Base-by-base conservation (phyloP, 1,140 invertebrate genomes). In the Drosophila ercepeae region DNA sequence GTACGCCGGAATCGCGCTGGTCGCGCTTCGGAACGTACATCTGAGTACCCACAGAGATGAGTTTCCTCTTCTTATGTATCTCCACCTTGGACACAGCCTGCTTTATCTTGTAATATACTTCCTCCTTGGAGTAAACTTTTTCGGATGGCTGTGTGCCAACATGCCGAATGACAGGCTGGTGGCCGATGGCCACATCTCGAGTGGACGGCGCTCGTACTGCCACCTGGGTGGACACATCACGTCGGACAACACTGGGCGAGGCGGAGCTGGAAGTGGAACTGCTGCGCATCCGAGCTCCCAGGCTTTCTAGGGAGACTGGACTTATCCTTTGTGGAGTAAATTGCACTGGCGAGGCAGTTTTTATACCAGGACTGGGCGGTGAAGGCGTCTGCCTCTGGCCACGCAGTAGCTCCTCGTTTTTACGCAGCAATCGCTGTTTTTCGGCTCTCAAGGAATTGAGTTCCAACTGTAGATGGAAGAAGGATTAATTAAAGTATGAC, bases 391-490 rank as follows among this genome's bases (percentile, higher is more conserved):
- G 84, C 3, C 91, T 90, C 75, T 92, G 92, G 53, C 91, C 89
- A 7, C 91, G 91, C 70, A 92, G 79, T 61, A 90, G 52, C 76
- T 91, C 75, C 89, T 92, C 60, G 67, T 91, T 88, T 21, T 92
- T 92, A 8, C 95, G 90, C 46, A 93, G 79, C 54, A 97, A 89
- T 21, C 94, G 93, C 13, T 94, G 92, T 67, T 96, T 96, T 90
- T 97, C 96, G 71, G 96, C 94, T 79, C 95, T 94, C 49, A 97
- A 89, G 23, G 94, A 93, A 32, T 93, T 94, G 9, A 97, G 92
- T 92, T 96, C 94, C 53, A 93, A 93, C 94, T 95, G 7, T 19
- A 58, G 69, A 11, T 1, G n/a, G 29, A 4, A 44, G 9, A 27
- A 44, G 21, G 21, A 4, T 2, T 21, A 21, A 4, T 2, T 21